Conservation (phyloP, 2,797 vertebrate species). For the Dromococcyx pavoninus region DNA sequence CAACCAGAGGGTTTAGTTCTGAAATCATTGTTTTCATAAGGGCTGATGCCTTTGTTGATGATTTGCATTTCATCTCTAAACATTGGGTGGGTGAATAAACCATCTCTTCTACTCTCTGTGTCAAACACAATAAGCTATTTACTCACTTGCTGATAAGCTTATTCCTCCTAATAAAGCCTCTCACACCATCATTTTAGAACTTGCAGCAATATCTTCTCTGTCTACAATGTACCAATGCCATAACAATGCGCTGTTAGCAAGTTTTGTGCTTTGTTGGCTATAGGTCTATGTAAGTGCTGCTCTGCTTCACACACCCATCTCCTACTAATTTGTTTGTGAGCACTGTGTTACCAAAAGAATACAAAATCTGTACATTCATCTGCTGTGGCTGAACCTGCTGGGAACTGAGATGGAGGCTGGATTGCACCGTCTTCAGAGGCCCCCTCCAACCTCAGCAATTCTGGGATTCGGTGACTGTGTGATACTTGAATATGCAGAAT, state of each 20-base stretch:
- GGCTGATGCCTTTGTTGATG: background rate
- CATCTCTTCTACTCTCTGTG: background rate
- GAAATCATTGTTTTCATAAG: background rate
- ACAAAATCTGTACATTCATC: background rate
- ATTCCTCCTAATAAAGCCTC: background rate
- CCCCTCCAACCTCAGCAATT: background rate
- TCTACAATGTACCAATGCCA: background rate
- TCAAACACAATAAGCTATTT: background rate
- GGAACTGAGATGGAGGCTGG: background rate
- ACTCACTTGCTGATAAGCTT: background rate
- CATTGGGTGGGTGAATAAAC: background rate
- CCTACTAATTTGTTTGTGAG: background rate
- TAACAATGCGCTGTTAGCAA: background rate
- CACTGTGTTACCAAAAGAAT: background rate
- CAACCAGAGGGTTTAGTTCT: background rate
- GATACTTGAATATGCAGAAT: background rate
- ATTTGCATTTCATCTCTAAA: background rate
- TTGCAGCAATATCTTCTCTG: background rate
- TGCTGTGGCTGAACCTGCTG: background rate
- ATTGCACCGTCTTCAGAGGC: background rate
- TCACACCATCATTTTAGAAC: background rate
- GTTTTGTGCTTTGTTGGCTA: background rate
- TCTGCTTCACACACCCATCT: background rate
- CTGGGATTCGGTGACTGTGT: accelerated
- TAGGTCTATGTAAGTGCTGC: background rate